Evolutionary conservation across 2,113 vertebrate species (phyloP).

Genomic region (Sciurus niger): DNA sequence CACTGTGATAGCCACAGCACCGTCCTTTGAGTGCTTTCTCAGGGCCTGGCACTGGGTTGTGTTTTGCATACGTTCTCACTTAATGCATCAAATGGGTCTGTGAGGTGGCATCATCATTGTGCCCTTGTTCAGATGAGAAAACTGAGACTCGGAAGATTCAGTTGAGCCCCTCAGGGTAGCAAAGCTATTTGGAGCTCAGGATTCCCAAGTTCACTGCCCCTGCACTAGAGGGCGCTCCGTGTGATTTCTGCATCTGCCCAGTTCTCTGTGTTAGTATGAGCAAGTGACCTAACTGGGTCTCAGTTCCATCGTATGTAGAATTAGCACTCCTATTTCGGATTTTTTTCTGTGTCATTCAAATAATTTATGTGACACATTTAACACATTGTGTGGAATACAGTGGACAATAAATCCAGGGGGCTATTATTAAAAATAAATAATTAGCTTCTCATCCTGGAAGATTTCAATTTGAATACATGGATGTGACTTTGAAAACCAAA

Average conservation of each 20-base stretch:
- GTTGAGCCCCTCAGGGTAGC: neutral
- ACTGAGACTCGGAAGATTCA: neutral
- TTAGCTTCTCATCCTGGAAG: conserved; percentile 20
- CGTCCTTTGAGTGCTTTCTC: neutral
- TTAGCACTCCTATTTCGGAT: neutral
- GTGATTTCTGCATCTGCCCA: neutral
- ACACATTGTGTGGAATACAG: neutral
- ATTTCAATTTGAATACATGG: conserved; percentile 35
- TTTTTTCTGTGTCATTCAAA: neutral
- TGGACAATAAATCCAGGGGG: neutral
- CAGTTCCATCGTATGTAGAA: neutral
- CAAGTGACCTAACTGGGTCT: neutral
- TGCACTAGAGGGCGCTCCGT: neutral
- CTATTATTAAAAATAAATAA: conserved; percentile 54
- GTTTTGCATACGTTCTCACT: neutral
- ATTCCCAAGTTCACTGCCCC: neutral
- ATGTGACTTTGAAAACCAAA: conserved; percentile 60
- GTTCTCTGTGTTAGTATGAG: neutral
- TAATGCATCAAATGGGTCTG: neutral
- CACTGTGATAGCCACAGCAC: too few relatives aligned
- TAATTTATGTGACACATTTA: conserved; percentile 48
- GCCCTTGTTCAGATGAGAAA: neutral
- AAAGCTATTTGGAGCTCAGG: neutral
- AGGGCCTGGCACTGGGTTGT: neutral
- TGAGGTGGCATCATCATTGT: neutral